Base-by-base conservation (phyloP, 2,113 vertebrate species). In the Periophthalmus modestus region DNA sequence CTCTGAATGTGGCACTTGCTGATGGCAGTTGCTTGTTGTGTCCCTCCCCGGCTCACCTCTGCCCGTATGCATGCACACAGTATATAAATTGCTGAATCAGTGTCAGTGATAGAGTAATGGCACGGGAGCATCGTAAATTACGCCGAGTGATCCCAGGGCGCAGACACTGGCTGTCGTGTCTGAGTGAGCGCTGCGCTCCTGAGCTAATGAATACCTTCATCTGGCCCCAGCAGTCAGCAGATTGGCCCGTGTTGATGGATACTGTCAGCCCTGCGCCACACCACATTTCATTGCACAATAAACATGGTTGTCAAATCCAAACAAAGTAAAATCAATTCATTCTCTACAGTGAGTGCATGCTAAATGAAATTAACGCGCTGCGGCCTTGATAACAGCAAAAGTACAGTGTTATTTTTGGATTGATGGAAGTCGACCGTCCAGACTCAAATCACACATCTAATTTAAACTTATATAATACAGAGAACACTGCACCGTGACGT, bases 281-380 rank as follows among this genome's bases (percentile, higher is more conserved):
- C 95, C 95, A 96, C 97, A 98, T 98, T 97, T 98, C 96, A 97
- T 94, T 96, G 96, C 96, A 97, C 97, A 97, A 98, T 97, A 98
- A 98, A 98, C 96, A 96, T 95, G 96, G 95, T 95, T 99, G 96
- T 98, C 97, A 97, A 95, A 95, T 91, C 91, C 95, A 95, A 95
- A 96, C 96, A 97, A 97, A 99, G 95, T 95, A 95, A 97, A 97
- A 97, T 97, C 97, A 98, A 99, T 99, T 98, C 94, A 95, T 98
- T 94, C 94, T 96, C 92, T 95, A 96, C 96, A 95, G 96, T 97
- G 95, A 97, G 95, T 94, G 96, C 94, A 89, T 96, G 97, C 97
- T 97, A 98, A 98, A 98, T 97, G 95, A 97, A 98, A 98, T 97
- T 96, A 97, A 98, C 97, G 95, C 96, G 96, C 95, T 97, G 96